Conservation (phyloP, 2,888 invertebrate species). For the Tiliacea citrago region DNA sequence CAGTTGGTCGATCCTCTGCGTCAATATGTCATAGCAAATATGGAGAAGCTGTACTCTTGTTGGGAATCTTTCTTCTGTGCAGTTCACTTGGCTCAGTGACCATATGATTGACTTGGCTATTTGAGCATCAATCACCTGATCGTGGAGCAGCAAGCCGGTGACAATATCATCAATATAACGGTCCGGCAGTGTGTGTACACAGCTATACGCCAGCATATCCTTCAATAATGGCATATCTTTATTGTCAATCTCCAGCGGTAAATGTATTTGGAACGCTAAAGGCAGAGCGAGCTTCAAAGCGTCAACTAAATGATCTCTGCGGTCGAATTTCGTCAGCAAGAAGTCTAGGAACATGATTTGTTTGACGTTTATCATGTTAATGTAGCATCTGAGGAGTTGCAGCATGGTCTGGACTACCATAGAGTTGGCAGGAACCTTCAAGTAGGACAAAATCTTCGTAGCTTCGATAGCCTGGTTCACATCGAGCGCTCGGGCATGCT, state of each 20-base stretch:
- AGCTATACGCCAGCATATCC: conserved; percentile 90
- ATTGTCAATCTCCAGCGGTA: conserved; percentile 90
- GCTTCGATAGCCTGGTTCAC: conserved; percentile 90
- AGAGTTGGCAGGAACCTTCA: conserved; percentile 91
- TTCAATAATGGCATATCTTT: conserved; percentile 87
- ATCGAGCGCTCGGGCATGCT: conserved; percentile 88
- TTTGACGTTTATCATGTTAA: conserved; percentile 91
- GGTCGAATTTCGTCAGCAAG: conserved; percentile 87
- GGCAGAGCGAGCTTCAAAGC: conserved; percentile 92
- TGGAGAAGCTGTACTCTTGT: conserved; percentile 88
- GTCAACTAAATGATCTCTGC: conserved; percentile 90
- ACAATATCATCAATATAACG: conserved; percentile 89
- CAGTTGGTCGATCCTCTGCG: conserved; percentile 83
- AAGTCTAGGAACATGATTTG: conserved; percentile 92
- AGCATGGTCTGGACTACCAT: conserved; percentile 91
- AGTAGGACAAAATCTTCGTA: conserved; percentile 90
- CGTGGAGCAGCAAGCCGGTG: conserved; percentile 85
- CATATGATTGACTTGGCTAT: conserved; percentile 89
- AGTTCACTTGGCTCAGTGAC: conserved; percentile 89
- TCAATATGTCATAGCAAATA: conserved; percentile 87
- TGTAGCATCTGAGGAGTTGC: conserved; percentile 91
- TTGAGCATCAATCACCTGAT: conserved; percentile 83
- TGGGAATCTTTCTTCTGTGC: conserved; percentile 79
- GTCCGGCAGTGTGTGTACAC: conserved; percentile 87
- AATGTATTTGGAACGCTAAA: conserved; percentile 92